Percentiles rank a stretch among this genome's conserved stretches.
These are phyloP conservation scores for Drosophila falleni DNA, from an alignment of 2,888 invertebrate genomes.

Conservation along the genomic window DNA sequence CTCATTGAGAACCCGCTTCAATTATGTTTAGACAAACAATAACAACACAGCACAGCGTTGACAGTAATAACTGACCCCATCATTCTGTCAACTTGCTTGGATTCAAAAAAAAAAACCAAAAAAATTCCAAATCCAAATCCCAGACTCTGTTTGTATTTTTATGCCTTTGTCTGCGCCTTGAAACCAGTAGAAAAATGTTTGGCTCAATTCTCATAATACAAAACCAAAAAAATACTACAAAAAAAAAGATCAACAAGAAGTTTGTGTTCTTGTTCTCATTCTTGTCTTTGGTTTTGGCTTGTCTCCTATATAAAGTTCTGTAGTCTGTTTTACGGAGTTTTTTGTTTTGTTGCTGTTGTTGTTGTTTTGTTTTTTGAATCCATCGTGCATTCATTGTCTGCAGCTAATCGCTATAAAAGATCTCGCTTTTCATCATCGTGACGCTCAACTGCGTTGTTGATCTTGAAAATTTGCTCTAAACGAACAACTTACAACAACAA, in stretches of 20 bases:
- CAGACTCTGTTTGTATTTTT: slow-evolving; percentile 63
- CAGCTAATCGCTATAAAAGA: slow-evolving; percentile 71
- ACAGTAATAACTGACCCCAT: slow-evolving; percentile 60
- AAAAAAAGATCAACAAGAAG: slow-evolving; percentile 51
- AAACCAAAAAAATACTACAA: slow-evolving; percentile 28
- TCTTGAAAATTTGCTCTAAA: slow-evolving; percentile 73
- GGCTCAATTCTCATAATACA: slow-evolving; percentile 75
- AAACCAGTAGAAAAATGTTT: slow-evolving; percentile 72
- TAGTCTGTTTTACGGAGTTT: slow-evolving; percentile 41
- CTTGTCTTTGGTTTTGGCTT: slow-evolving; percentile 64
- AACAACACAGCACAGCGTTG: slow-evolving; percentile 53
- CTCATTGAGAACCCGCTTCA: slow-evolving; percentile 77
- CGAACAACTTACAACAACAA: slow-evolving; percentile 31
- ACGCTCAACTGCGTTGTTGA: slow-evolving; percentile 78
- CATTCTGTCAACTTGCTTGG: slow-evolving; percentile 47
- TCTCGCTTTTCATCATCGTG: slow-evolving; percentile 81
- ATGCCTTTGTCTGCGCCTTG: slow-evolving; percentile 67
- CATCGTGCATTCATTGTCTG: slow-evolving; percentile 80
- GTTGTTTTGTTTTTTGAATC: slow-evolving; percentile 49
- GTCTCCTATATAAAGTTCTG: slow-evolving; percentile 56
- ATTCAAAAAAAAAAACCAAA: slow-evolving; percentile 19
- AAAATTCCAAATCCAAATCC: slow-evolving; percentile 28
- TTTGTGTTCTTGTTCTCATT: slow-evolving; percentile 78
- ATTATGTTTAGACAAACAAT: slow-evolving; percentile 77
- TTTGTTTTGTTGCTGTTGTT: slow-evolving; percentile 32